Percentiles rank a stretch among this genome's conserved stretches.
These are phyloP conservation scores for Nymphalis polychloros DNA, from an alignment of 2,888 invertebrate genomes.

Conservation along the genomic window DNA sequence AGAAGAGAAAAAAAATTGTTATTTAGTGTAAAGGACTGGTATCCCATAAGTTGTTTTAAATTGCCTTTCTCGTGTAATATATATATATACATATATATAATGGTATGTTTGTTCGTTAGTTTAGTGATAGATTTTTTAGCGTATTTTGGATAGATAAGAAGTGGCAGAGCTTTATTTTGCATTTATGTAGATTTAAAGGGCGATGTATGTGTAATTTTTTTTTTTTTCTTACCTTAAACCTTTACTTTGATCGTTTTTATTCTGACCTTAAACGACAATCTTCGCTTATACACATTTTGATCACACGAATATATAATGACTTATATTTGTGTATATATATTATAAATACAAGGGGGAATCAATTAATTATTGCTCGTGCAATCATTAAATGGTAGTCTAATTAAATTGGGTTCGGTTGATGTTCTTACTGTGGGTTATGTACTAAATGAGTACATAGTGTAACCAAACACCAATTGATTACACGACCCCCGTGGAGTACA, in stretches of 20 bases:
- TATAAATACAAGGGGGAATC: no score
- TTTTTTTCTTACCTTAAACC: neutral
- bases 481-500: no score
- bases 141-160: constrained; percentile 16
- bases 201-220: constrained; percentile 10
- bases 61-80: constrained; percentile 26
- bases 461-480: neutral
- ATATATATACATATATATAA: constrained; percentile 26
- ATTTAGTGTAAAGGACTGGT: constrained; percentile 41
- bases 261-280: no score
- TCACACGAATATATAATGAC: no score
- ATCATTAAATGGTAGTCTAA: no score
- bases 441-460: neutral
- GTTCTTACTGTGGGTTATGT: neutral
- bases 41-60: constrained; percentile 38
- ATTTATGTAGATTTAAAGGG: constrained; percentile 25
- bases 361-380: no score
- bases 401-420: neutral
- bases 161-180: constrained; percentile 10
- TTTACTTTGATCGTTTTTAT: no score
- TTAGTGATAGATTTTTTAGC: constrained; percentile 15
- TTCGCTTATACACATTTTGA: no score
- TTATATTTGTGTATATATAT: no score
- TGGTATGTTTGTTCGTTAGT: constrained; percentile 19
- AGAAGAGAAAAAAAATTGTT: constrained; percentile 19